Evolutionary conservation across 2,113 vertebrate genomes (phyloP), one percentile per base, ranked within the genome.

Genomic region (Engraulis encrasicolus): DNA sequence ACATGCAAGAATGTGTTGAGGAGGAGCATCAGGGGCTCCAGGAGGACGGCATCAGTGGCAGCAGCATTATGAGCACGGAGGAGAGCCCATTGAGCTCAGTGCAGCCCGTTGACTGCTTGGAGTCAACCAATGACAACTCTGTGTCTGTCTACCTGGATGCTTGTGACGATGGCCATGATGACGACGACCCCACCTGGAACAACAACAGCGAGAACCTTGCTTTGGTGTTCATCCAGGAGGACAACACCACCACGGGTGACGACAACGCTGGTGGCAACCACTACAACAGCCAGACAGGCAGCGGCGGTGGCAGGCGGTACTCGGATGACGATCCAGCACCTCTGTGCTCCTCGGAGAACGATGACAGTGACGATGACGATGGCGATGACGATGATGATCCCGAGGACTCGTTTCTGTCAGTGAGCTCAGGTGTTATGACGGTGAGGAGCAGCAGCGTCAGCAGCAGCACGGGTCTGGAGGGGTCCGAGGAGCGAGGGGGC

Each of bases 91-190:
- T 87, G 37, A n/a, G n/a, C n/a, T n/a, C n/a, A n/a, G n/a, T n/a
- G n/a, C n/a, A n/a, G n/a, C n/a, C n/a, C n/a, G n/a, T n/a, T 34
- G 86, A 89, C 9, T 87, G 78, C 27, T 85, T 90, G 0, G 85
- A 88, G 31, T 91, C 91, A n/a, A n/a, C n/a, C 45, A 92, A 90
- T 0, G 92, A 94, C 36, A 91, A 90, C 88, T 95, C 93, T 0
- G 79, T 87, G 27, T 94, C 93, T 0, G 80, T 94, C 38, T 95
- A 95, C 84, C 82, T 95, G 79, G 94, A 95, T 2, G 93, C 93
- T 58, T 83, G 61, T 77, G 82, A 89, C 6, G 82, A 83, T 0
- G 83, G n/a, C n/a, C n/a, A n/a, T n/a, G n/a, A n/a, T n/a, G n/a
- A 87, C 82, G 71, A 31, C 9, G 84, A 81, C 14, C 87, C 89